A percentile compares a stretch with the other conserved stretches of the same genome.
These are phyloP conservation scores for Apoda limacodes DNA, from an alignment of 2,888 invertebrate genomes.

Conservation along the genomic window DNA sequence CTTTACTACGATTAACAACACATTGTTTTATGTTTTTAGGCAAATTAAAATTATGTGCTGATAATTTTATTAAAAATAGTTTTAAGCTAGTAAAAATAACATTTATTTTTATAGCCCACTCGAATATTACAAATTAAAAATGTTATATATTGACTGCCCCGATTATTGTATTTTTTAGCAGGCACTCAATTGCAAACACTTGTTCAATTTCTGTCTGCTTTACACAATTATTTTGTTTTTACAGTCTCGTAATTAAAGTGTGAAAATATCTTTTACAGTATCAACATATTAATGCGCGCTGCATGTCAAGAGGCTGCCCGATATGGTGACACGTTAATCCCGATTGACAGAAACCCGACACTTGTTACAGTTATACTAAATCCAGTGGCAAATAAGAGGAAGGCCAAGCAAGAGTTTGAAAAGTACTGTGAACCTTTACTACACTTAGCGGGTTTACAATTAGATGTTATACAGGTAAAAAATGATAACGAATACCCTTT, in stretches of 20 bases:
- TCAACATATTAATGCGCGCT: conserved; percentile 79
- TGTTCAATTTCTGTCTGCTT: too few species aligned
- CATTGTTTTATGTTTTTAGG: too few species aligned
- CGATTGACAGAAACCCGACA: conserved; percentile 72
- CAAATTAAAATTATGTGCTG: too few species aligned
- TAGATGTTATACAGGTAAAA: conserved; percentile 30
- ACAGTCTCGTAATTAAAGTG: background rate
- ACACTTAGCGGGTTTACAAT: conserved; percentile 81
- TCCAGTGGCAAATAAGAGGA: conserved; percentile 88
- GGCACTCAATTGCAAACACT: too few species aligned
- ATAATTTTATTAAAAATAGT: too few species aligned
- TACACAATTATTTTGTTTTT: too few species aligned
- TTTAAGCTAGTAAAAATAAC: too few species aligned
- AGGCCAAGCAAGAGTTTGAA: conserved; percentile 77
- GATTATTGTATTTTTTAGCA: too few species aligned
- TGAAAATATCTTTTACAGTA: conserved; percentile 25
- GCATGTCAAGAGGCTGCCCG: conserved; percentile 82
- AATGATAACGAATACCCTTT: background rate
- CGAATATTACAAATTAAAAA: too few species aligned
- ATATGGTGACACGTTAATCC: conserved; percentile 76
- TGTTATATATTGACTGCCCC: too few species aligned
- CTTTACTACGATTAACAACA: too few species aligned
- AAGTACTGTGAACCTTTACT: conserved; percentile 93
- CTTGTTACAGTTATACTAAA: conserved; percentile 90
- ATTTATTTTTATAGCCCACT: too few species aligned